Conservation (phyloP, 2,888 invertebrate genomes). For the Glomeris marginata region DNA sequence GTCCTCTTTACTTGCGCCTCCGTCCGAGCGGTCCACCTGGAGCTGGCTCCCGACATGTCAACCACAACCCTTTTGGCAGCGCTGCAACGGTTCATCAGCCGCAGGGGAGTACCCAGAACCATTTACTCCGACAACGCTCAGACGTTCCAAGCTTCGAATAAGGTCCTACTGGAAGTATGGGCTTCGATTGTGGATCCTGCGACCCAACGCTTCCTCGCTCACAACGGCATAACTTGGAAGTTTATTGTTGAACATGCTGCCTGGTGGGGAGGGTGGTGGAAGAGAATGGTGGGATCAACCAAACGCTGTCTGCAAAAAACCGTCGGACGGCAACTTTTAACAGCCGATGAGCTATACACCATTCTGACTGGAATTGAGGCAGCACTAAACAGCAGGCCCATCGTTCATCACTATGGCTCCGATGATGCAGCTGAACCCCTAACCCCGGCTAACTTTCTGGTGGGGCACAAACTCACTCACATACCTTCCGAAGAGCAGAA, state of each 20-base stretch:
- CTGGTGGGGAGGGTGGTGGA: conserved; percentile 5
- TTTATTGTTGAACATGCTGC: neutral
- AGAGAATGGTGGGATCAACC: neutral
- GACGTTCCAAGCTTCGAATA: conserved; percentile 8
- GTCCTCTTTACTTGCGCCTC: conserved; percentile 1
- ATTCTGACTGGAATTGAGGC: no score
- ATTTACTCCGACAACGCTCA: conserved; percentile 12
- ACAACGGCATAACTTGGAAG: neutral
- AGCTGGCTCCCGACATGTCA: conserved; percentile 8
- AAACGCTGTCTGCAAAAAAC: conserved; percentile 9
- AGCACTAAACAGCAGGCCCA: no score
- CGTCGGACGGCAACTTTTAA: neutral
- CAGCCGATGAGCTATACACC: no score
- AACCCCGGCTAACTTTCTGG: no score
- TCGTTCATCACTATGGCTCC: no score
- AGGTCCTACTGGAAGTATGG: neutral
- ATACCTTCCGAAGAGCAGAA: no score
- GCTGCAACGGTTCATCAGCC: no score
- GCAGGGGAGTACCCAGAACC: neutral
- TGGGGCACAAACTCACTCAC: no score
- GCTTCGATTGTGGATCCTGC: no score
- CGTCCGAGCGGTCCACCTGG: conserved; percentile 7
- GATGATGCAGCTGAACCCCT: no score
- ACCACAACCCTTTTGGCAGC: no score
- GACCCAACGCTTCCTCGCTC: no score